Base-by-base conservation (phyloP, 1,140 invertebrate species). In the Philopotamus ludificatus region DNA sequence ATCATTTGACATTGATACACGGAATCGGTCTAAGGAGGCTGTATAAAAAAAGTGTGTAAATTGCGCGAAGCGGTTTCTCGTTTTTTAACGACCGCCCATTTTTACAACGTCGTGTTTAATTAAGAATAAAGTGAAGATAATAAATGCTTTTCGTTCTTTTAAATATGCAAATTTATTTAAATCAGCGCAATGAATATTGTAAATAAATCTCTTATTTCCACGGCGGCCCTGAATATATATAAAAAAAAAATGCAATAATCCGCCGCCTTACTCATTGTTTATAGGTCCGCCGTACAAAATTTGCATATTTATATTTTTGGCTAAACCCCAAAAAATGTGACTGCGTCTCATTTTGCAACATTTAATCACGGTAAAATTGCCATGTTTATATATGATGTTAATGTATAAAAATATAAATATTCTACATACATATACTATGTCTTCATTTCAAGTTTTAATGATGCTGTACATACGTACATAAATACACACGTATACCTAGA, bases 141-240 rank as follows among this genome's bases (percentile, higher is more conserved):
- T 51, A 62, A 49, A 62, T 62, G 45, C 49, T 62, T 39, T 62
- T 49, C 54, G 54, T 39, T 51, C 25, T 49, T 41, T 49, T 45
- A 51, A 50, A 62, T 62, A 62, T 62, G 59, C 44, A 51, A 62
- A 62, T 47, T 45, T 62, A 62, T 62, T 62, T 18, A 49, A 51
- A 34, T 50, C 45, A 23, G 25, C 45, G 39, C 59, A 62, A 62
- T 62, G 59, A 62, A 62, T 62, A 62, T 62, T 62, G 26, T 62
- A 50, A 62, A 62, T 57, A 57, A 57, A 57, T 57, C 54, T 57
- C 54, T 57, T 57, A 28, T 57, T 57, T 57, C 54, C 54, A 57
- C 21, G 21, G 26, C 34, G 54, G 53, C 16, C 15, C 54, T 16
- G 54, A 34, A 16, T 9, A 25, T 10, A n/a, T n/a, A n/a, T n/a